Base-by-base conservation (phyloP, 2,797 vertebrate species). In the Antennarius maculatus region DNA sequence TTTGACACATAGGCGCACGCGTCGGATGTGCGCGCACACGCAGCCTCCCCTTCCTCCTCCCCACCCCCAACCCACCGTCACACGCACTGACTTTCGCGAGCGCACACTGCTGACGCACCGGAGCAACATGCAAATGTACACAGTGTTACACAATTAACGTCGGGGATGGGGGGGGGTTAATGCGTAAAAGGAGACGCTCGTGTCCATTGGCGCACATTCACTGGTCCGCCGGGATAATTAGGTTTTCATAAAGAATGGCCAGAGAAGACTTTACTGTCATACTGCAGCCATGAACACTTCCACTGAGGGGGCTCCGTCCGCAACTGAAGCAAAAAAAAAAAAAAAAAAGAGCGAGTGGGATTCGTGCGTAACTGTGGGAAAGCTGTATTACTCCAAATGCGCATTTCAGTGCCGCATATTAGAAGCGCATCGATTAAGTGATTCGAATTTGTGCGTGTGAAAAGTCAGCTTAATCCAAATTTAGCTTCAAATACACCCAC, bases 371-470 rank as follows among this genome's bases (percentile, higher is more conserved):
- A 84, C 41, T 18, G 54, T 10, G 10, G 10, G 23, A n/a, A 61
- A 68, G 73, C 48, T 39, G 5, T 43, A 39, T 53, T 59, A 45
- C 37, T 80, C 72, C 77, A 81, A 82, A 78, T 81, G 71, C 77
- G 82, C 83, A 85, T 79, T 50, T 53, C 63, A 69, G 80, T 72
- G 80, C 69, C 72, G 83, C 84, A 84, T 83, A 73, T 71, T 57
- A 23, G 57, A 28, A 61, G 58, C 63, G 29, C 52, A 29, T 34
- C 28, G 31, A 7, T 57, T 57, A 45, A 69, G 39, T 17, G 59
- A 56, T 28, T 31, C 48, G 51, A 28, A 70, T 60, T 12, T 13
- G 42, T 37, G 43, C 18, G 16, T 18, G 4, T 29, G n/a, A 56
- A 43, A 54, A 16, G 48, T 54, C 56, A 52, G 39, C 45, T 51